phyloP scores from a whole-genome alignment of 1,140 invertebrate species.

The Leptoteleia sp. region DNA sequence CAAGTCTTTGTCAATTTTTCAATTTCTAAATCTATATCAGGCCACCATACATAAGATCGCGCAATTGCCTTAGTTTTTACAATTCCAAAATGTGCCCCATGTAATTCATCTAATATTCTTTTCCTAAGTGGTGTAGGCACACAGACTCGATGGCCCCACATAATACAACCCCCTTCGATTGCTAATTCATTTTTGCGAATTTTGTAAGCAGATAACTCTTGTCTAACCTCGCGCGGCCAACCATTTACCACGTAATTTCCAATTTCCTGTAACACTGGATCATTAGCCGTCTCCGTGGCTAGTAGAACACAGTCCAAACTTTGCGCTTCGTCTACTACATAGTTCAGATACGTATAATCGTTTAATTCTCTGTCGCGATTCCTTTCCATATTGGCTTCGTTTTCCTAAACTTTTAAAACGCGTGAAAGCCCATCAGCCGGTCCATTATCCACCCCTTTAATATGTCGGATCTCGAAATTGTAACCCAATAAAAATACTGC shows the following conservation, averaged over 20 bases:
- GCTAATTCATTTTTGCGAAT: constrained; percentile 8
- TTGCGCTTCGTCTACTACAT: constrained; percentile 20
- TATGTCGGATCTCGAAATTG: constrained; percentile 25
- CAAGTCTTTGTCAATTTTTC: no score
- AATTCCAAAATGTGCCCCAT: no score
- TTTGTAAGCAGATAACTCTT: not conserved
- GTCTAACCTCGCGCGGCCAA: constrained; percentile 3
- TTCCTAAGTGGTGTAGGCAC: no score
- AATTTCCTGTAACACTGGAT: constrained; percentile 6
- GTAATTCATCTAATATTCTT: no score
- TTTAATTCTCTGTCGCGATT: not conserved
- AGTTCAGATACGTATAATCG: constrained; percentile 40
- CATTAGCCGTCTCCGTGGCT: constrained; percentile 5
- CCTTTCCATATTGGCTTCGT: not conserved
- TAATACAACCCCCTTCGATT: constrained; percentile 30
- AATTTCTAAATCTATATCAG: no score
- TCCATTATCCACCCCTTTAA: constrained; percentile 24
- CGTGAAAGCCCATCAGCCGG: constrained; percentile 26
- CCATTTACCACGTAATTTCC: constrained; percentile 15
- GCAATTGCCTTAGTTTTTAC: no score
- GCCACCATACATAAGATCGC: no score
- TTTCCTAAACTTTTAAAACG: constrained; percentile 1
- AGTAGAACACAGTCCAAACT: constrained; percentile 13
- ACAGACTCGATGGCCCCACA: constrained; percentile 36
- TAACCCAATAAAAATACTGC: constrained; percentile 27